A percentile compares a stretch with the other conserved stretches of the same genome.
phyloP scores from a whole-genome alignment of 2,797 vertebrate species.

The Mastacembelus armatus region DNA sequence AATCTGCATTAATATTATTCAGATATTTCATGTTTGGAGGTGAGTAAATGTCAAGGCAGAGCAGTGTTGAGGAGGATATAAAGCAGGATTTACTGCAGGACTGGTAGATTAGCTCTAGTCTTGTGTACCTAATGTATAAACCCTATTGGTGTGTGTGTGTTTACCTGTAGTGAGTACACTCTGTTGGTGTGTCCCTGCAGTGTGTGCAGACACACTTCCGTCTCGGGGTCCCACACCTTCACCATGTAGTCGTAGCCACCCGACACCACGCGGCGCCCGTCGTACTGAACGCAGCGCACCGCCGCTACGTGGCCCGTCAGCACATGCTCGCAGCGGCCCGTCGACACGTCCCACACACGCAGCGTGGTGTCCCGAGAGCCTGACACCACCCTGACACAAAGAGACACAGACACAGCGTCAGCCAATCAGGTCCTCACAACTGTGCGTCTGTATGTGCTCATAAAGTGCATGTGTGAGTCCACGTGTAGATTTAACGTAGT shows the following conservation, averaged over 20 bases:
- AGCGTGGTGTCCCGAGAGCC: slow-evolving; percentile 94
- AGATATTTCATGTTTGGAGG: too few relatives aligned
- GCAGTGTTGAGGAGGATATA: too few relatives aligned
- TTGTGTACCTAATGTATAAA: too few relatives aligned
- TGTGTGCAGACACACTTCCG: slow-evolving; percentile 94
- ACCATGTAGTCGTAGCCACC: slow-evolving; percentile 97
- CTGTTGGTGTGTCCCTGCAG: slow-evolving; percentile 96
- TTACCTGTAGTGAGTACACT: slow-evolving; percentile 95
- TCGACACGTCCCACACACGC: slow-evolving; percentile 92
- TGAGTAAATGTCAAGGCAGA: too few relatives aligned
- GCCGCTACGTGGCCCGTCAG: slow-evolving; percentile 94
- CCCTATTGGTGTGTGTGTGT: slow-evolving; percentile 10
- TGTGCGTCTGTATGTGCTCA: too few relatives aligned
- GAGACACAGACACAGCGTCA: not conserved
- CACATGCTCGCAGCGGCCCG: slow-evolving; percentile 92
- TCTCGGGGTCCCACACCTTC: slow-evolving; percentile 97
- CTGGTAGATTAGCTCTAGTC: too few relatives aligned
- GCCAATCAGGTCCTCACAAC: slow-evolving; percentile 12
- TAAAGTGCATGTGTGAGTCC: not conserved
- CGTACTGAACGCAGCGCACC: slow-evolving; percentile 94
- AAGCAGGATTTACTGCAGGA: too few relatives aligned
- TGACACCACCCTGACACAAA: slow-evolving; percentile 89
- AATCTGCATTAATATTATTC: not conserved
- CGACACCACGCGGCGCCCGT: slow-evolving; percentile 94
- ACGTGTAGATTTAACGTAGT: too few relatives aligned